Evolutionary conservation across 2,888 invertebrate species (phyloP).

Genomic region (Gastrophysa polygoni): DNA sequence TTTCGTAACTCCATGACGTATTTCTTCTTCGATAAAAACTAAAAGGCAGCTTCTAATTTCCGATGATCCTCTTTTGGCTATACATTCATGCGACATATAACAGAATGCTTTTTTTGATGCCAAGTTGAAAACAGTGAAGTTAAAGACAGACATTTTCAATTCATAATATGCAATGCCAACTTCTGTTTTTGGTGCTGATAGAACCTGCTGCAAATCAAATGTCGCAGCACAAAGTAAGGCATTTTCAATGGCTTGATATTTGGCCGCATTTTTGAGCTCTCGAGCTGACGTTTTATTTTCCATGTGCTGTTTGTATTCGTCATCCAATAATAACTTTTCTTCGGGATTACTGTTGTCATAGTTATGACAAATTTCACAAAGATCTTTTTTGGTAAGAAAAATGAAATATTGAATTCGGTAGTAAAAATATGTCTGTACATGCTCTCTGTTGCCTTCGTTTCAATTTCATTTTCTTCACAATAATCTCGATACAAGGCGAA

Average conservation of each 20-base stretch:
- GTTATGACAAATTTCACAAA: constrained; percentile 2
- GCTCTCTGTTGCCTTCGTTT: constrained; percentile 6
- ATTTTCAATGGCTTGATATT: background rate
- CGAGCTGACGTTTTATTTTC: constrained; percentile 37
- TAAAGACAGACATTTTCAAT: constrained; percentile 1
- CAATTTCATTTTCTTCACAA: constrained; percentile 24
- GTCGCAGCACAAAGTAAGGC: background rate
- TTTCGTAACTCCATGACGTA: no score
- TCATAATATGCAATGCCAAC: constrained; percentile 11
- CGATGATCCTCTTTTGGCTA: constrained; percentile 26
- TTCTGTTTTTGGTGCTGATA: constrained; percentile 2
- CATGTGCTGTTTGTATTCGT: constrained; percentile 22
- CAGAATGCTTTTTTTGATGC: background rate
- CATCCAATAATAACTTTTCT: constrained; percentile 8
- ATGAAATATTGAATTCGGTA: constrained; percentile 41
- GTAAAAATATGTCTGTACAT: constrained; percentile 36
- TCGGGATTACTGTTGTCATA: background rate
- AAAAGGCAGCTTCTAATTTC: constrained; percentile 31
- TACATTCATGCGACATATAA: constrained; percentile 30
- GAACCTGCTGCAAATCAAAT: constrained; percentile 8
- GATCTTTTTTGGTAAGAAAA: constrained; percentile 11
- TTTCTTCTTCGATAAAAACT: no score
- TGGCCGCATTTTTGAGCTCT: constrained; percentile 34
- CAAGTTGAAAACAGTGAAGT: constrained; percentile 7
- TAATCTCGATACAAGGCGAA: constrained; percentile 19